These are phyloP conservation scores for Lutjanus campechanus DNA, from an alignment of 2,797 vertebrate species.

Conservation along the genomic window DNA sequence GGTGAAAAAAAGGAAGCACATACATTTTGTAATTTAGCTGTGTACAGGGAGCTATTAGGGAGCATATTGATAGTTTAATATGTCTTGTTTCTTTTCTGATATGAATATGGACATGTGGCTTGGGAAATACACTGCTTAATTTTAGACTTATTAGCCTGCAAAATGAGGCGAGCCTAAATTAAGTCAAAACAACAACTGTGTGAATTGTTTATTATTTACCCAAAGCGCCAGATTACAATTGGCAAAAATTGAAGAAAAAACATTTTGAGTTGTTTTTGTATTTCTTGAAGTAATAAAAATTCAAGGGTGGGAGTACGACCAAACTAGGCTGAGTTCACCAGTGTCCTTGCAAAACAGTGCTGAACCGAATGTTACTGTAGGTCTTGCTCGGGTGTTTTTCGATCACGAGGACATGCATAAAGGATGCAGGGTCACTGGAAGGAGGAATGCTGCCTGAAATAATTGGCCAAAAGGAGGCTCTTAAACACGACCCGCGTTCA, in stretches of 20 bases:
- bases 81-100: slow-evolving; percentile 25
- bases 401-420: background rate
- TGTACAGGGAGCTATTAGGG: slow-evolving; percentile 37
- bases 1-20: slow-evolving; percentile 21
- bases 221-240: background rate
- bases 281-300: slow-evolving; percentile 17
- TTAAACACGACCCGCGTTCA: background rate
- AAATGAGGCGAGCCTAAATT: background rate
- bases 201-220: background rate
- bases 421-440: slow-evolving; percentile 10
- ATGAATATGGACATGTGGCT: slow-evolving; percentile 24
- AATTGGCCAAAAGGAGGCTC: slow-evolving; percentile 2
- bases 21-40: slow-evolving; percentile 29
- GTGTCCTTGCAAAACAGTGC: slow-evolving; percentile 19
- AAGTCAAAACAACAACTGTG: slow-evolving; percentile 5
- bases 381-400: background rate
- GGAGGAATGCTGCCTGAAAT: slow-evolving; percentile 10
- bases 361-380: background rate
- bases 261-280: background rate
- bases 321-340: background rate
- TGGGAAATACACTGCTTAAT: background rate
- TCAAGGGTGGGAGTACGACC: background rate
- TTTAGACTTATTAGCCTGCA: slow-evolving; percentile 8
- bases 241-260: background rate
- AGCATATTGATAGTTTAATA: slow-evolving; percentile 41